Evolutionary conservation across 2,888 invertebrate species (phyloP), one percentile per base, ranked within the genome.

Genomic region (Amblyjoppa fuscipennis): DNA sequence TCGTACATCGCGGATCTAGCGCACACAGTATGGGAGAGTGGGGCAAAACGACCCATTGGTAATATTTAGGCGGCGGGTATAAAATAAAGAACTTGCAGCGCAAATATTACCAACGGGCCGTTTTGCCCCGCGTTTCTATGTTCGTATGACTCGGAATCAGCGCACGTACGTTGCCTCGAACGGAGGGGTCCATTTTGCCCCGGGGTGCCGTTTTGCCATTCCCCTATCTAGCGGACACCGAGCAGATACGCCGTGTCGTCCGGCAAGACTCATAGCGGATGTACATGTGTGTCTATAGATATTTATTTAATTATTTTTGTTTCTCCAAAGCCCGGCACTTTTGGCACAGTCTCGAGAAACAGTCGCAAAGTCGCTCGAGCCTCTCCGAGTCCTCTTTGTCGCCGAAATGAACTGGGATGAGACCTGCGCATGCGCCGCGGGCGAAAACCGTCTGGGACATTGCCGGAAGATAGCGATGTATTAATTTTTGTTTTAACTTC

Each of bases 341-440:
- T 9, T 9, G 28, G 70, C 28, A 49, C 13, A 51, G 16, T 51
- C 31, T 13, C 28, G 31, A 53, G 31, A 31, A 71, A 71, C 31
- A 71, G 9, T 71, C n/a, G 34, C 71, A 71, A 71, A 71, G 49
- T 71, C 31, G 28, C 31, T 71, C 20, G 3, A 53, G 53, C 34
- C 53, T 34, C 9, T n/a, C 16, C 25, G 71, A 53, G 28, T 53
- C 53, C 5, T 53, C 71, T 34, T n/a, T 16, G 31, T 71, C 20
- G 28, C 53, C 3, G 34, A 53, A 56, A 70, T 59, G 13, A 78
- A 78, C 31, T 34, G 13, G 68, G 20, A 59, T 49, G 4, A 11
- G 13, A 59, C 59, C 4, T 59, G n/a, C 56, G 56, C 20, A 56
- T 3, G 25, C 56, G 56, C 3, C 56, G 20, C n/a, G 11, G 25